A percentile compares a stretch with the other conserved stretches of the same genome.
Evolutionary conservation across 2,113 vertebrate species (phyloP).

Genomic region (Vimba vimba): DNA sequence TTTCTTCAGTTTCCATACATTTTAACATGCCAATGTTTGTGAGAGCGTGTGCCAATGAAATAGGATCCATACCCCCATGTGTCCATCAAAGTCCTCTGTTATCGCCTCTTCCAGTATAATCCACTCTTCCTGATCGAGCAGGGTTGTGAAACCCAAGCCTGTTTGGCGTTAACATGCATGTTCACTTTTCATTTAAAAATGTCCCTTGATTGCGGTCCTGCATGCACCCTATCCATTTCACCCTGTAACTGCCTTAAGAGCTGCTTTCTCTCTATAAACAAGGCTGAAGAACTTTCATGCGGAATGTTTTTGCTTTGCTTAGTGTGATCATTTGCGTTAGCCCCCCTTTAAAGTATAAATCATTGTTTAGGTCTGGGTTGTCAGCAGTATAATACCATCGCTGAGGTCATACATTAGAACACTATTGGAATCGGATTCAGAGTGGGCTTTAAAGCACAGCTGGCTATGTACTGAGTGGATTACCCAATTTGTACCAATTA

Average conservation of each 20-base stretch:
- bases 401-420: slow-evolving; percentile 39
- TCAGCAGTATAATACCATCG: slow-evolving; percentile 77
- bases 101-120: slow-evolving; percentile 65
- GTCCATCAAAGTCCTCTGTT: slow-evolving; percentile 66
- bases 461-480: neutral
- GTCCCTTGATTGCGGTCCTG: slow-evolving; percentile 65
- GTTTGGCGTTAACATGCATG: slow-evolving; percentile 42
- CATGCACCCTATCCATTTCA: slow-evolving; percentile 64
- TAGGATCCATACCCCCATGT: slow-evolving; percentile 53
- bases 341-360: slow-evolving; percentile 45
- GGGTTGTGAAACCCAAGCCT: slow-evolving; percentile 63
- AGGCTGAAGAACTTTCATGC: slow-evolving; percentile 59
- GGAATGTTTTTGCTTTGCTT: slow-evolving; percentile 30
- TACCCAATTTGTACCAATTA: neutral
- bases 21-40: neutral
- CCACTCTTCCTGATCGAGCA: slow-evolving; percentile 50
- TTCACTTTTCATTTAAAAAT: slow-evolving; percentile 66
- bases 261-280: slow-evolving; percentile 59
- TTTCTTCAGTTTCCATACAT: neutral
- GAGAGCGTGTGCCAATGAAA: slow-evolving; percentile 49
- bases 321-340: neutral
- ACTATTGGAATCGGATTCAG: slow-evolving; percentile 63
- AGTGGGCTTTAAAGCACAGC: slow-evolving; percentile 24
- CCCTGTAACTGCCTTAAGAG: slow-evolving; percentile 1
- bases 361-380: slow-evolving; percentile 56